Conservation (phyloP, 92 coral and sea anemone genomes). For the Virgularia gustaviana region DNA sequence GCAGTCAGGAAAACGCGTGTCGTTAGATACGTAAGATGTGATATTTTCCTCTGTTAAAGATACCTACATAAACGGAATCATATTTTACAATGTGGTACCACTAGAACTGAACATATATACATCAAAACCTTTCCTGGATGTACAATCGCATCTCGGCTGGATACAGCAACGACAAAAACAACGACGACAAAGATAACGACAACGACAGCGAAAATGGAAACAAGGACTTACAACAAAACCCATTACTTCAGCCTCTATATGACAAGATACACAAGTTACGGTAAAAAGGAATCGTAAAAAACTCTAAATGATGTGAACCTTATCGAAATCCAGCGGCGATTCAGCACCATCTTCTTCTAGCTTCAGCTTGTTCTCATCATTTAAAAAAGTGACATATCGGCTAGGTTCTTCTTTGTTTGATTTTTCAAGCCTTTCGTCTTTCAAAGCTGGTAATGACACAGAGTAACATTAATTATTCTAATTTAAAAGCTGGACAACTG, state of each 20-base stretch:
- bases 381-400: background rate
- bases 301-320: too few relatives aligned
- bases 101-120: too few relatives aligned
- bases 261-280: too few relatives aligned
- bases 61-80: background rate
- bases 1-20: conserved; percentile 57
- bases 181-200: too few relatives aligned
- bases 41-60: conserved; percentile 16
- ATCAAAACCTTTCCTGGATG: too few relatives aligned
- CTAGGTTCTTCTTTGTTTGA: background rate
- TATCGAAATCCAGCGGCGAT: background rate
- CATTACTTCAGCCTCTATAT: too few relatives aligned
- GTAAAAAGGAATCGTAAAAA: too few relatives aligned
- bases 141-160: too few relatives aligned
- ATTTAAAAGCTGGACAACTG: background rate
- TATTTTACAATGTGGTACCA: too few relatives aligned
- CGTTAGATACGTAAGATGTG: conserved; percentile 2
- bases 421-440: background rate
- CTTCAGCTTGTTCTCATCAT: background rate
- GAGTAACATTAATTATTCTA: background rate
- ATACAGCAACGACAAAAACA: too few relatives aligned
- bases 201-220: too few relatives aligned
- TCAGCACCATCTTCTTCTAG: background rate
- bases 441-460: background rate
- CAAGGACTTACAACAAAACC: too few relatives aligned